Base-by-base conservation (phyloP, 1,140 invertebrate genomes). In the Dendroctonus ponderosae region DNA sequence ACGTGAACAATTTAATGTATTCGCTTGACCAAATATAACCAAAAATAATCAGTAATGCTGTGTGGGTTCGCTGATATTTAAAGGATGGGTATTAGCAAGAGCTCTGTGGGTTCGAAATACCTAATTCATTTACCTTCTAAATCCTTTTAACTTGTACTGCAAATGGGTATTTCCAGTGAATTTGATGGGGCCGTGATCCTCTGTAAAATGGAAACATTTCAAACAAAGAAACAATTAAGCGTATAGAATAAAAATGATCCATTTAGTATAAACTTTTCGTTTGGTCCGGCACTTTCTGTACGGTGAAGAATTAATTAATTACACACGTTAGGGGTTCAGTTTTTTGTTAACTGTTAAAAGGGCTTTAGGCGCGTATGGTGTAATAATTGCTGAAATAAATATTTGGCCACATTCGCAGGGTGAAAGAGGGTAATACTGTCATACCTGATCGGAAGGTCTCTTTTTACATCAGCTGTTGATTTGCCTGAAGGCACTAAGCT, bases 91-190 rank as follows among this genome's bases (percentile, higher is more conserved):
- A 26, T 26, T 26, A 26, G 26, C 3, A 26, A 26, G 1, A 26
- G 26, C 26, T 3, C 1, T 26, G 26, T 26, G 26, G 26, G 3
- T 26, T 26, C 26, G 26, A 26, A 26, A 26, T 26, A 26, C 26
- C 26, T 26, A 26, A 26, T 26, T 61, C 46, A 64, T 48, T 73
- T 75, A 79, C 77, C 74, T 75, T 75, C 69, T 77, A 53, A 75
- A 74, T 42, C 76, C 75, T 44, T 72, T 71, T 58, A 77, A 72
- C 65, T 70, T 72, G 58, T 77, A 79, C 63, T 78, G 77, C 11
- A 78, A 62, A 66, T 72, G 77, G 37, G 74, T 78, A 41, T 65
- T 62, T 60, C 78, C 78, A 53, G 59, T 74, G 61, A 79, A 78
- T 73, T 78, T 79, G 38, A 79, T 61, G 7, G 77, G 62, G 9